Conservation (phyloP, 2,113 vertebrate genomes). For the Syrrhaptes paradoxus region DNA sequence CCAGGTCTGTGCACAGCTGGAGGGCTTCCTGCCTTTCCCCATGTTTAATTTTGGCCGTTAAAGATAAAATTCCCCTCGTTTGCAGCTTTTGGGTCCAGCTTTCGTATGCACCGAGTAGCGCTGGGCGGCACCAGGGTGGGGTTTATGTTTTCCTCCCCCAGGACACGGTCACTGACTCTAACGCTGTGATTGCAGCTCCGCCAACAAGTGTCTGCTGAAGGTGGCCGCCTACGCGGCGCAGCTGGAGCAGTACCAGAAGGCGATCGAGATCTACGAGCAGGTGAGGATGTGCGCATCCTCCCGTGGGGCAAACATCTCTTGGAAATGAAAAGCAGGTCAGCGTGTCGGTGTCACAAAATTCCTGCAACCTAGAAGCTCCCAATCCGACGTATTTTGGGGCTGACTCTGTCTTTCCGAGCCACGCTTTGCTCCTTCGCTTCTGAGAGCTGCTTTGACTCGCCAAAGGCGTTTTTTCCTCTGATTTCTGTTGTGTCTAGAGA, state of each 20-base stretch:
- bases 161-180: not conserved
- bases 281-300: conserved; percentile 40
- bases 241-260: conserved; percentile 96
- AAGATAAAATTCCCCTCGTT: not conserved
- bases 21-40: accelerated
- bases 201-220: conserved; percentile 98
- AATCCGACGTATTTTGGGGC: not conserved
- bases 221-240: conserved; percentile 93
- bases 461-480: not conserved
- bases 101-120: accelerated
- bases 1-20: not conserved
- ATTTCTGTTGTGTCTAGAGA: not conserved
- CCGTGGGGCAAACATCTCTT: accelerated
- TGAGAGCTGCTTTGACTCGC: not conserved
- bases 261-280: conserved; percentile 98
- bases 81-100: not conserved
- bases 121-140: accelerated
- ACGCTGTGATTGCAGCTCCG: conserved; percentile 79
- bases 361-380: not conserved
- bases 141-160: not conserved
- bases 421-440: not conserved
- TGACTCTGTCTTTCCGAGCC: not conserved
- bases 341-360: accelerated
- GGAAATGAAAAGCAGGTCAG: not conserved
- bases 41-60: not conserved